Base-by-base conservation (phyloP, 2,888 invertebrate genomes). In the Epinotia nisella region DNA sequence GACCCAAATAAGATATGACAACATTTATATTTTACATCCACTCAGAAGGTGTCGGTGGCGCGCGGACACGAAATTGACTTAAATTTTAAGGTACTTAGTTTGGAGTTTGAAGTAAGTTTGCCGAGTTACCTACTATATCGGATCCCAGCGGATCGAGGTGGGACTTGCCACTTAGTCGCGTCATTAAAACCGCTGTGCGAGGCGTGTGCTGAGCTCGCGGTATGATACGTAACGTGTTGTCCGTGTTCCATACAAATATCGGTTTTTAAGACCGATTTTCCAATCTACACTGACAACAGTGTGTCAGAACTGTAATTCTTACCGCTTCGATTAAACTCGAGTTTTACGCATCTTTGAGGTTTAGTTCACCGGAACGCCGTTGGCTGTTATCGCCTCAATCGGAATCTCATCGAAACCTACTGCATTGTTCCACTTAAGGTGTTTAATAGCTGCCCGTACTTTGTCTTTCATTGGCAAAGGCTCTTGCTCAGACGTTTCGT, bases 71-170 rank as follows among this genome's bases (percentile, higher is more conserved):
- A 87, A 89, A 89, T 90, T 87, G 85, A 85, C 88, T 90, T 90
- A 87, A 89, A 90, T 87, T 90, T 90, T 89, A 89, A 89, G 84
- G 85, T 85, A 87, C 88, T 90, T 86, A 84, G 81, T 79, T 82
- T 77, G 83, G 87, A 90, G 86, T 91, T 90, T 70, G 76, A 65
- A 76, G 80, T 77, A 84, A 88, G 84, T 87, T 89, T 77, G 78
- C 75, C 64, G 83, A 87, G 83, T 85, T 83, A 84, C 81, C 87
- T 83, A 78, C 78, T 70, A 84, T 80, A 83, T 80, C 75, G 79
- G 82, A 87, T 87, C 84, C 82, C 81, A 70, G 79, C 77, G 82
- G 74, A 69, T 69, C 51, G 58, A 68, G 62, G 56, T 72, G 29
- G 29, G 79, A 81, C 80, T 83, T 80, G 78, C 76, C 79, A 79